Evolutionary conservation across 2,113 vertebrate genomes (phyloP).

Genomic region (Romanogobio albipinnatus): DNA sequence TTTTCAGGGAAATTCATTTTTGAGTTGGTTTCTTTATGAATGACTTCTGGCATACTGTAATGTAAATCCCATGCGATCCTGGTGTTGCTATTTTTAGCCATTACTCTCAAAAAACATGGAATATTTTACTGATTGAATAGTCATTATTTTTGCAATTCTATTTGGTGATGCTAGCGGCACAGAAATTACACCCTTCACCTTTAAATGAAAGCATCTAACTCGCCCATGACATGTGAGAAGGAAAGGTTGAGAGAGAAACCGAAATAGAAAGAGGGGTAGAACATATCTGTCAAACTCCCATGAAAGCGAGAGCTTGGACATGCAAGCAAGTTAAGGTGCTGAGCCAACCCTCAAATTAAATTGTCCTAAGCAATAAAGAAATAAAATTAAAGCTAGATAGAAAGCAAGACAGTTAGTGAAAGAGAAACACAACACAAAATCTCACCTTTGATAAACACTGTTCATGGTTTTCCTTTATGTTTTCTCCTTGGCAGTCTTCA

Average conservation of each 20-base stretch:
- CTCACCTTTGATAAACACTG: slow-evolving; percentile 49
- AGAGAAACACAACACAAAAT: slow-evolving; percentile 20
- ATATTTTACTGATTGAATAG: background rate
- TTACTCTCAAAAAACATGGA: background rate
- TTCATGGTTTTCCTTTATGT: slow-evolving; percentile 47
- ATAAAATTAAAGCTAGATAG: background rate
- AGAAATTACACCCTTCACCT: slow-evolving; percentile 4
- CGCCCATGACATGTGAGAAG: slow-evolving; percentile 18
- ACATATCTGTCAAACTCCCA: slow-evolving; percentile 8
- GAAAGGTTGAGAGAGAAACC: slow-evolving; percentile 17
- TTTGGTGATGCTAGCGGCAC: background rate
- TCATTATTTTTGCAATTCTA: background rate
- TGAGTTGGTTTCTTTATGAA: background rate
- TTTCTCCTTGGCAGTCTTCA: slow-evolving; percentile 34
- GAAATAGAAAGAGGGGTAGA: slow-evolving; percentile 18
- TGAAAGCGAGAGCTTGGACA: background rate
- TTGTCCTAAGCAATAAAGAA: background rate
- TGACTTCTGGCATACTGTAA: background rate
- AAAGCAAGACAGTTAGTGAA: slow-evolving; percentile 1
- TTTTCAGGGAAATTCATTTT: background rate
- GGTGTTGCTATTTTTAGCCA: background rate
- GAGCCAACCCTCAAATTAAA: slow-evolving; percentile 1
- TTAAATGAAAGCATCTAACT: slow-evolving; percentile 26
- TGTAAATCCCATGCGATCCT: background rate
- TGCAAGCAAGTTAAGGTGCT: background rate